Percentiles rank a stretch among this genome's conserved stretches.
Evolutionary conservation across 2,113 vertebrate species (phyloP).

Genomic region (Lethenteron camtschaticum): DNA sequence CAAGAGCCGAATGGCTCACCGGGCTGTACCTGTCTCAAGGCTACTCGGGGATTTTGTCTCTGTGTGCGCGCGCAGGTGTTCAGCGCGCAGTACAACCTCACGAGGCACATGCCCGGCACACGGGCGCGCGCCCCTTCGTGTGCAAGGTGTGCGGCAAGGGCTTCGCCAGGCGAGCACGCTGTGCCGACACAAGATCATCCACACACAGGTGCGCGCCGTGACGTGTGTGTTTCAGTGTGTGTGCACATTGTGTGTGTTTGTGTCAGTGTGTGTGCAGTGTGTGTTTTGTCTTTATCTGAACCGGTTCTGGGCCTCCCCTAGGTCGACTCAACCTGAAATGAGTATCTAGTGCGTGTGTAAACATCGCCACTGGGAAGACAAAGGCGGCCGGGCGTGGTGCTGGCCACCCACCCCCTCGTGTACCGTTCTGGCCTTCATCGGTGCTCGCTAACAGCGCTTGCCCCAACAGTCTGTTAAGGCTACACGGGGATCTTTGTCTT

Average conservation of each 20-base stretch:
- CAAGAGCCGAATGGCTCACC: too few species aligned
- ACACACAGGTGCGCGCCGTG: slow-evolving; percentile 8
- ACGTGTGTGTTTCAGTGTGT: background rate
- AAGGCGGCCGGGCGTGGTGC: too few species aligned
- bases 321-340: background rate
- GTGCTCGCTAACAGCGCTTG: too few species aligned
- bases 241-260: background rate
- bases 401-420: too few species aligned
- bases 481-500: too few species aligned
- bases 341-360: background rate
- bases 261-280: background rate
- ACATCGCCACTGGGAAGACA: too few species aligned
- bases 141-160: slow-evolving; percentile 10
- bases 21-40: too few species aligned
- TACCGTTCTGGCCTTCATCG: too few species aligned
- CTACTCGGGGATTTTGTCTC: too few species aligned
- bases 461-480: too few species aligned
- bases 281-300: background rate
- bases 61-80: slow-evolving; percentile 7
- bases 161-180: slow-evolving; percentile 10
- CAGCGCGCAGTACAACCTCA: slow-evolving; percentile 10
- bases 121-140: slow-evolving; percentile 9
- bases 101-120: slow-evolving; percentile 10
- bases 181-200: slow-evolving; percentile 10
- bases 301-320: background rate